Percentiles rank a stretch among this genome's conserved stretches.
Conservation (phyloP, 2,888 invertebrate species). For the Tachina grossa region DNA sequence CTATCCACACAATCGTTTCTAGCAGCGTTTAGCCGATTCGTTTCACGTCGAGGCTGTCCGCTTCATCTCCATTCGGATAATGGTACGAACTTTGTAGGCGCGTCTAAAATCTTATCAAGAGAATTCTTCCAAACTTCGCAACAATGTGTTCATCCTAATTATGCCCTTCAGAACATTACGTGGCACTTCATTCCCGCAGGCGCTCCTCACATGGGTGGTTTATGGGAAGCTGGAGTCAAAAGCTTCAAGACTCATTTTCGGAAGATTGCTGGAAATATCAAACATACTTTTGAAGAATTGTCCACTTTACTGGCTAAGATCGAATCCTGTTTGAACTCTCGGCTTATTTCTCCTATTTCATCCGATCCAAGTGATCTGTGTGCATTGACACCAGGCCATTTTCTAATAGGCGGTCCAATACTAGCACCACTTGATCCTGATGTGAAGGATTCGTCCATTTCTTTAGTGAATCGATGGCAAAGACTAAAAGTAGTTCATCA, state of each 20-base stretch:
- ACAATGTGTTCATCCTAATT: background rate
- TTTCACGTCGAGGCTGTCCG: no score
- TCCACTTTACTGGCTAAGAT: background rate
- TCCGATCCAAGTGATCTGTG: background rate
- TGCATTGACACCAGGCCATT: no score
- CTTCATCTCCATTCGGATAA: no score
- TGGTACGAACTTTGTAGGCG: no score
- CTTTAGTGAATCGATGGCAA: background rate
- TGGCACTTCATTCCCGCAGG: background rate
- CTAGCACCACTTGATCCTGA: background rate
- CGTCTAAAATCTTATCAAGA: no score
- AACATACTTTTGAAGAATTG: background rate
- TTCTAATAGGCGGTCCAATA: no score
- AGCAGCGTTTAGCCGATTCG: no score
- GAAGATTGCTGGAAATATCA: background rate
- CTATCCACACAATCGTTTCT: no score
- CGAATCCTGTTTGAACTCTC: background rate
- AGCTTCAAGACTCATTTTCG: background rate
- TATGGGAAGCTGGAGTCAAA: no score
- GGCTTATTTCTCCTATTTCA: background rate
- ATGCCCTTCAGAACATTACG: background rate
- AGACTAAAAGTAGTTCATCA: background rate
- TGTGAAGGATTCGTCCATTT: background rate
- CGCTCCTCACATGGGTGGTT: background rate
- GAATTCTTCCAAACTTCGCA: background rate